These are phyloP conservation scores for Enoplosus armatus DNA, from an alignment of 2,797 vertebrate species.

Conservation along the genomic window DNA sequence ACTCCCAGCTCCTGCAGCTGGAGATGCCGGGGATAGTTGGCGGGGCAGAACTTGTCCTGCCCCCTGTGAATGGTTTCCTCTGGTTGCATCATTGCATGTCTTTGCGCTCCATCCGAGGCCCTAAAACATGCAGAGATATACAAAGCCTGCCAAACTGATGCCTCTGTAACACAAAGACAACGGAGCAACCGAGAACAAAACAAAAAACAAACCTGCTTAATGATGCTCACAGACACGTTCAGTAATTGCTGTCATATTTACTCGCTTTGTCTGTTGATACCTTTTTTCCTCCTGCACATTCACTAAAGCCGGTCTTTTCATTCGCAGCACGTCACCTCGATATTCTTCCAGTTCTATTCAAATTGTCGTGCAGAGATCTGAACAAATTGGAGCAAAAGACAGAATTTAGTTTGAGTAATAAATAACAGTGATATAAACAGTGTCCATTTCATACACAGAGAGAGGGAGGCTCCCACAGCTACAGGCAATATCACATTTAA, in stretches of 20 bases:
- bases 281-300: constrained; percentile 2
- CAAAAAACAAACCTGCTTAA: constrained; percentile 10
- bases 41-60: constrained; percentile 39
- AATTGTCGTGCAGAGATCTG: constrained; percentile 44
- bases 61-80: constrained; percentile 66
- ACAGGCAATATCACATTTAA: constrained; percentile 55
- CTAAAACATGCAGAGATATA: constrained; percentile 64
- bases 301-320: constrained; percentile 23
- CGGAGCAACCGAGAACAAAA: constrained; percentile 21
- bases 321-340: constrained; percentile 17
- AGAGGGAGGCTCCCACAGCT: constrained; percentile 42
- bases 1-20: constrained; percentile 26
- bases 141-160: constrained; percentile 22
- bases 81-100: constrained; percentile 76
- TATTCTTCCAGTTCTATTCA: constrained; percentile 42
- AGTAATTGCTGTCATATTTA: constrained; percentile 54
- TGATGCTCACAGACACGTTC: constrained; percentile 20
- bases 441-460: constrained; percentile 51
- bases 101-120: constrained; percentile 51
- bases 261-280: constrained; percentile 16
- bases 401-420: constrained; percentile 56
- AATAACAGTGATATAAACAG: constrained; percentile 52
- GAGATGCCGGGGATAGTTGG: constrained; percentile 50
- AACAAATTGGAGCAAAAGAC: constrained; percentile 54
- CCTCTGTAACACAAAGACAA: constrained; percentile 12